Evolutionary conservation across 1,140 invertebrate species (phyloP).

Genomic region (Bactericera cockerelli): DNA sequence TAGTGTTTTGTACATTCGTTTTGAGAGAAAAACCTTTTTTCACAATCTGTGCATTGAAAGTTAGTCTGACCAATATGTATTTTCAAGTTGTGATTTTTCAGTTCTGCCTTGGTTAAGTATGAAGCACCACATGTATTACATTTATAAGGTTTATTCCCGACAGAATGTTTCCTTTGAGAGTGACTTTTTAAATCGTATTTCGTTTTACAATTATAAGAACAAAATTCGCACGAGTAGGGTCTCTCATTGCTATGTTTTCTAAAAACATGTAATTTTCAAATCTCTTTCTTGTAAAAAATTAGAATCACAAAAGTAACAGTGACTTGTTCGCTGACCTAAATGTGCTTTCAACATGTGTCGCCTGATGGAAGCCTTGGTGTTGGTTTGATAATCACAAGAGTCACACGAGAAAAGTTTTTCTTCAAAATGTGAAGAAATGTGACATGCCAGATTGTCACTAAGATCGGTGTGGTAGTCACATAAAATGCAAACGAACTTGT

Average conservation of each 20-base stretch:
- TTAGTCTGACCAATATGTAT: background rate
- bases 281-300: constrained; percentile 28
- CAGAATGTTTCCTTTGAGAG: background rate
- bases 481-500: background rate
- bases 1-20: constrained; percentile 13
- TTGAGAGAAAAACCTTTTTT: background rate
- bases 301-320: background rate
- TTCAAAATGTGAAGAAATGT: background rate
- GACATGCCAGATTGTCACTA: background rate
- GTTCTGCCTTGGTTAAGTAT: background rate
- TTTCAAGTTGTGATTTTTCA: constrained; percentile 2
- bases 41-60: background rate
- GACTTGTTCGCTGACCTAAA: background rate
- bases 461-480: background rate
- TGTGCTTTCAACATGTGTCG: background rate
- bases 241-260: background rate
- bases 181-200: background rate
- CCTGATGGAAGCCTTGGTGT: background rate
- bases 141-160: background rate
- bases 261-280: constrained; percentile 50
- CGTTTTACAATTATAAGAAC: background rate
- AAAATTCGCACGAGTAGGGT: background rate
- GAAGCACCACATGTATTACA: background rate
- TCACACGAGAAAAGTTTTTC: constrained; percentile 1
- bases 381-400: background rate